These are phyloP conservation scores for Campylorhamphus procurvoides DNA, from an alignment of 2,113 vertebrate genomes.

Conservation along the genomic window DNA sequence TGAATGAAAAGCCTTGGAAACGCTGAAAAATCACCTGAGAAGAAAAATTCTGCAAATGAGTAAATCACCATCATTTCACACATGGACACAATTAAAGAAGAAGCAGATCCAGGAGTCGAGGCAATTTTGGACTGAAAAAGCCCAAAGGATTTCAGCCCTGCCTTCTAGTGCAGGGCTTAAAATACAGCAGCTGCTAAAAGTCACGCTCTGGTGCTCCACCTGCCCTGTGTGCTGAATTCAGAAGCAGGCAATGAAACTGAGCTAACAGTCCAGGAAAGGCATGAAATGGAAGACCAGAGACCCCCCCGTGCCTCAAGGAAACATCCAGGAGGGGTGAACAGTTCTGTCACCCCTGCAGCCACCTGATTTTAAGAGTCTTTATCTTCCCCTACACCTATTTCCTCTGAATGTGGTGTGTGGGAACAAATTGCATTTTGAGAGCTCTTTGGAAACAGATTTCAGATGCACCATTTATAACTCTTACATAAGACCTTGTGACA, in stretches of 20 bases:
- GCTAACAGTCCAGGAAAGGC: not conserved
- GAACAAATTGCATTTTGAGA: not conserved
- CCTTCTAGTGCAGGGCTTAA: not conserved
- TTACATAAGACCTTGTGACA: not conserved
- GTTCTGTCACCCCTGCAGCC: not conserved
- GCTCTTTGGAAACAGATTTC: not conserved
- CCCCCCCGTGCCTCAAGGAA: not conserved
- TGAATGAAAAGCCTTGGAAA: not conserved
- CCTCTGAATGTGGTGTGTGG: fast-evolving
- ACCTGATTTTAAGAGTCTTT: fast-evolving
- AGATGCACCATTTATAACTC: fast-evolving
- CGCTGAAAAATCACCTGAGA: not conserved
- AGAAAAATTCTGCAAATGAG: not conserved
- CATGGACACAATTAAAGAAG: not conserved
- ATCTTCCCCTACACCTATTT: not conserved
- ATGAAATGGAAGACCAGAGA: not conserved
- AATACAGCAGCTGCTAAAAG: not conserved
- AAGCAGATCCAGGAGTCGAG: not conserved
- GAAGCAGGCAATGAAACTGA: not conserved
- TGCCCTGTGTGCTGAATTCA: not conserved
- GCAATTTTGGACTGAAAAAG: not conserved
- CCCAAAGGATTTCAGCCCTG: not conserved
- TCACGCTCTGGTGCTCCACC: not conserved
- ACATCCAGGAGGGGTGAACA: not conserved
- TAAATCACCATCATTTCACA: not conserved